Base-by-base conservation (phyloP, 2,888 invertebrate species). In the Escarpia spicata region DNA sequence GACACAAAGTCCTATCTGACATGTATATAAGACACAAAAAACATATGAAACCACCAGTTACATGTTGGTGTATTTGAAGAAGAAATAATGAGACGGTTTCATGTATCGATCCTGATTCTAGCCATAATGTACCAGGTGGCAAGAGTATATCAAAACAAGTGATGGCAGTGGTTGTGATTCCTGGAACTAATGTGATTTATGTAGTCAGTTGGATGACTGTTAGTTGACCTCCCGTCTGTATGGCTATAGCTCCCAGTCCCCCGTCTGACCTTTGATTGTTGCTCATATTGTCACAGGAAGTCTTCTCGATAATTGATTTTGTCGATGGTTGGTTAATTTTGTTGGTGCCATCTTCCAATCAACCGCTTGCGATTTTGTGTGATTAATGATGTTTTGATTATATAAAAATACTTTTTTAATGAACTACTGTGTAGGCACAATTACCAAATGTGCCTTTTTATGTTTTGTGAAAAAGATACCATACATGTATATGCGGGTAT, bases 151-250 rank as follows among this genome's bases (percentile, higher is more conserved):
- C 75, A 75, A 2, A 26, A n/a, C 75, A 75, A 26, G 26, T 12
- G 26, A 75, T 19, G 75, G 6, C 75, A 26, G 26, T n/a, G 19
- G 75, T 75, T 75, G 75, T 75, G 26, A 75, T 75, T 75, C 75
- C 26, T 75, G 75, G 75, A 75, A 75, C 75, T 75, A n/a, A 75
- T 75, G 75, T 75, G 26, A 75, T n/a, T 75, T 75, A 75, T 75
- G 15, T 75, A 75, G 75, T 75, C 75, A 75, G 75, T n/a, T 75
- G 75, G 26, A 75, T 75, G 75, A 75, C 75, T 75, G 75, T 75
- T 75, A 75, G 75, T 75, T 75, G 75, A 75, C n/a, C 75, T 26
- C 52, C 10, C 26, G n/a, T 15, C 26, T 75, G 75, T 75, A 15
- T 75, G n/a, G 75, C 75, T 26, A 6, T 75, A 4, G 75, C n/a